A percentile compares a stretch with the other conserved stretches of the same genome.
These are phyloP conservation scores for Thalassarche chlororhynchos DNA, from an alignment of 2,113 vertebrate genomes.

Conservation along the genomic window DNA sequence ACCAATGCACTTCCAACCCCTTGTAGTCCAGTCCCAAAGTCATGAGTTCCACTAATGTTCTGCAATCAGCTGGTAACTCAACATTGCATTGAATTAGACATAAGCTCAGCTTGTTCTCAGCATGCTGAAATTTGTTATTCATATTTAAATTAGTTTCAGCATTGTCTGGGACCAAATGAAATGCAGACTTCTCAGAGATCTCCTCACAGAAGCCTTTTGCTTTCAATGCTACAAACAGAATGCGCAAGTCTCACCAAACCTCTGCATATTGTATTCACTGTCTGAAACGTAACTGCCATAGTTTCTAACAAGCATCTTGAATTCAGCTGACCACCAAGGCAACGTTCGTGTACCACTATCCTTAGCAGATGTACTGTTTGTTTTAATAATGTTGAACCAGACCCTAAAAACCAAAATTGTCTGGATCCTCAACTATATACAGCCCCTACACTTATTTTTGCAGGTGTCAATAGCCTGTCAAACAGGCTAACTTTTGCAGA, in stretches of 20 bases:
- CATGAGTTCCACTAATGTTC: not conserved
- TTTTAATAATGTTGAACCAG: not conserved
- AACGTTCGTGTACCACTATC: accelerated
- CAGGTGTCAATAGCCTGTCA: not conserved
- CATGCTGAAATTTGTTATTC: not conserved
- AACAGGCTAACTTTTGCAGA: not conserved
- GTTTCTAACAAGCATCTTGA: not conserved
- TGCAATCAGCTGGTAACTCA: not conserved
- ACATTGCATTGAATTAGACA: not conserved
- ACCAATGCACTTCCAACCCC: not conserved
- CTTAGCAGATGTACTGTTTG: no score
- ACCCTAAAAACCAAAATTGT: not conserved
- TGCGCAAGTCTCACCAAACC: not conserved
- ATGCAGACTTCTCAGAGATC: not conserved
- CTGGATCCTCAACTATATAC: not conserved
- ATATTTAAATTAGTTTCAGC: not conserved
- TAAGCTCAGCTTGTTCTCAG: not conserved
- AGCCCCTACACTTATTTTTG: not conserved
- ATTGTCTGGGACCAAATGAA: not conserved
- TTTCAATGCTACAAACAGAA: not conserved
- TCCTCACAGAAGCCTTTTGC: not conserved
- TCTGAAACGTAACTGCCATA: not conserved
- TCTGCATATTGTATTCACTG: accelerated
- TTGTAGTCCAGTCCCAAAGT: not conserved
- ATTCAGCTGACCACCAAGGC: not conserved